Evolutionary conservation across 2,113 vertebrate genomes (phyloP), one percentile per base, ranked within the genome.

Genomic region (Notechis scutatus): DNA sequence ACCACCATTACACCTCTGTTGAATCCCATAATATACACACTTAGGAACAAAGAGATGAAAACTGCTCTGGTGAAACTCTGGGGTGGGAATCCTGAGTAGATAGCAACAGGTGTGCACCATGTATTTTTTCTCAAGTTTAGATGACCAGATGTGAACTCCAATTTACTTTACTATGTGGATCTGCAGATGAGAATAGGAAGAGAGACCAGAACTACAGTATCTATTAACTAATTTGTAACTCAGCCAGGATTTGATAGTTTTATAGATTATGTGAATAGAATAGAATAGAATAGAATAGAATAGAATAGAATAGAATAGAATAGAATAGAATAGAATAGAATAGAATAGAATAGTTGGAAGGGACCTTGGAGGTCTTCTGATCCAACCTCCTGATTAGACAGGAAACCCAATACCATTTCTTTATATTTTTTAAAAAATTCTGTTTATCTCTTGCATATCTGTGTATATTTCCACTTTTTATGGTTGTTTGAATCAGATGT

Each of bases 41-140:
- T 97, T 26, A 88, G 90, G 15, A 96, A 97, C 92, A 96, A 96
- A 88, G 96, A 97, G 85, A 96, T 96, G 94, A 96, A 96, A 39
- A 81, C 59, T 3, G 95, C 95, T 2, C 11, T 97, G 6, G 3
- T 52, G 85, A 95, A 95, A n/a, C 52, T 97, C 85, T 93, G 91
- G 23, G 47, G 87, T 7, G 81, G 21, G 45, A 93, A n/a, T 9
- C 69, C n/a, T 8, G 69, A 81, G 69, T 81, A 81, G n/a, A 6
- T 39, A 39, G 15, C 69, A 39, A 20, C n/a, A 74, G 15, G n/a
- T 39, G 69, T 6, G 5, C 5, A 69, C 64, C 5, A 3, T 74
- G 14, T 7, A 74, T 74, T 39, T 74, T 20, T 24, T 7, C 20
- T 85, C 34, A 85, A 23, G 18, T 34, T 34, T 74, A 18, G 14